Evolutionary conservation across 2,888 invertebrate genomes (phyloP).

Genomic region (Polyommatus iphigenia): DNA sequence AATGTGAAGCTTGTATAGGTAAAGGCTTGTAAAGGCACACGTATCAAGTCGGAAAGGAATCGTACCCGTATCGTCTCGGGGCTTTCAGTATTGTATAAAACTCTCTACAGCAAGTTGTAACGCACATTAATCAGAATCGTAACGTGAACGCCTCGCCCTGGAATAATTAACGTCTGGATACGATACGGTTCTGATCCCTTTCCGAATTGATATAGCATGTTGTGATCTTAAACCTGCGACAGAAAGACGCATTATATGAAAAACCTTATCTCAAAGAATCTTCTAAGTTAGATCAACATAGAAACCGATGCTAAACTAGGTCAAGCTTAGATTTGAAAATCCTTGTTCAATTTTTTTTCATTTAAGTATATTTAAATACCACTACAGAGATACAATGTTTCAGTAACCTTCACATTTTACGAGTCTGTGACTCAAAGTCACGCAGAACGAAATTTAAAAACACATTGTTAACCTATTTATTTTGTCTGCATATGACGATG

Average conservation of each 20-base stretch:
- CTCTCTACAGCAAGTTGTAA: too few relatives aligned
- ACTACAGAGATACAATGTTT: neutral
- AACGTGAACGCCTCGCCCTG: neutral
- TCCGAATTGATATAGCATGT: too few relatives aligned
- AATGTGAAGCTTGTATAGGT: neutral
- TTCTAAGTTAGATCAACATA: neutral
- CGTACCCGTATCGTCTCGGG: neutral
- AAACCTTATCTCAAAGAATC: neutral
- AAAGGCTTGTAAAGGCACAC: neutral
- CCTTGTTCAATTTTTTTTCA: neutral
- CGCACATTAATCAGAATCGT: neutral
- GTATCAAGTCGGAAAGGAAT: neutral
- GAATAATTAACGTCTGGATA: too few relatives aligned
- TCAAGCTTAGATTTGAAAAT: neutral
- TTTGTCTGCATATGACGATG: neutral
- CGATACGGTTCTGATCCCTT: too few relatives aligned
- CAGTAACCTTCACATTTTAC: conserved; percentile 10
- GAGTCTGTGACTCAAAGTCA: conserved; percentile 22
- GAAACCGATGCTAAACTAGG: neutral
- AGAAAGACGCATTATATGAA: too few relatives aligned
- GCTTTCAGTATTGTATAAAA: neutral
- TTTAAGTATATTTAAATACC: neutral
- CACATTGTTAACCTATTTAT: conserved; percentile 7
- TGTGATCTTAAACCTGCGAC: too few relatives aligned
- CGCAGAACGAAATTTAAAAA: conserved; percentile 10